Percentiles rank a stretch among this genome's conserved stretches.
Evolutionary conservation across 2,797 vertebrate species (phyloP).

Genomic region (Kryptopterus vitreolus): DNA sequence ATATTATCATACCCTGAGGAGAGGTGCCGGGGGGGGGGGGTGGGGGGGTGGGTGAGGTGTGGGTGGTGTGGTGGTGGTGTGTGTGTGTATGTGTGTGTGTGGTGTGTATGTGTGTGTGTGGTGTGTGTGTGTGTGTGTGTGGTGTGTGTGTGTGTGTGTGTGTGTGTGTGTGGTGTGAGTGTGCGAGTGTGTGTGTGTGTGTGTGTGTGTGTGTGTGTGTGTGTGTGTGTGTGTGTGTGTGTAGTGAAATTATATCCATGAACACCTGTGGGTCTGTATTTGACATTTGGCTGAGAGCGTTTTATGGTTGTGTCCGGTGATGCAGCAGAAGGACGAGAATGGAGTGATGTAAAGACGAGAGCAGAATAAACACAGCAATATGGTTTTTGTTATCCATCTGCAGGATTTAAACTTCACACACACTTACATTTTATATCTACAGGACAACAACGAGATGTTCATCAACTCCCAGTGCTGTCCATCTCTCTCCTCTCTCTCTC

Average conservation of each 20-base stretch:
- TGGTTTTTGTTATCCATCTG: background rate
- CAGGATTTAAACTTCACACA: background rate
- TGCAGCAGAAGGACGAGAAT: background rate
- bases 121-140: background rate
- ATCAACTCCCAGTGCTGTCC: slow-evolving; percentile 3
- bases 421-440: slow-evolving; percentile 4
- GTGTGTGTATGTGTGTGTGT: background rate
- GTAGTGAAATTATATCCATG: slow-evolving; percentile 42
- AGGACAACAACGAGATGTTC: background rate
- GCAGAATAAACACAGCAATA: background rate
- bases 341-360: background rate
- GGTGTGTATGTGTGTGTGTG: background rate
- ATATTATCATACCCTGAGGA: too few relatives aligned
- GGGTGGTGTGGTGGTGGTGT: too few relatives aligned
- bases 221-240: background rate
- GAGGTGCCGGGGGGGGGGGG: too few relatives aligned
- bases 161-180: background rate
- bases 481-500: background rate
- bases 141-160: background rate
- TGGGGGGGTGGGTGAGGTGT: too few relatives aligned
- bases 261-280: slow-evolving; percentile 25
- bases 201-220: too few relatives aligned
- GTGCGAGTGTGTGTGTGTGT: too few relatives aligned
- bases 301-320: background rate
- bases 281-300: slow-evolving; percentile 18